Percentiles rank a stretch among this genome's conserved stretches.
phyloP scores from a whole-genome alignment of 2,888 invertebrate species.

The Nomada fabriciana region DNA sequence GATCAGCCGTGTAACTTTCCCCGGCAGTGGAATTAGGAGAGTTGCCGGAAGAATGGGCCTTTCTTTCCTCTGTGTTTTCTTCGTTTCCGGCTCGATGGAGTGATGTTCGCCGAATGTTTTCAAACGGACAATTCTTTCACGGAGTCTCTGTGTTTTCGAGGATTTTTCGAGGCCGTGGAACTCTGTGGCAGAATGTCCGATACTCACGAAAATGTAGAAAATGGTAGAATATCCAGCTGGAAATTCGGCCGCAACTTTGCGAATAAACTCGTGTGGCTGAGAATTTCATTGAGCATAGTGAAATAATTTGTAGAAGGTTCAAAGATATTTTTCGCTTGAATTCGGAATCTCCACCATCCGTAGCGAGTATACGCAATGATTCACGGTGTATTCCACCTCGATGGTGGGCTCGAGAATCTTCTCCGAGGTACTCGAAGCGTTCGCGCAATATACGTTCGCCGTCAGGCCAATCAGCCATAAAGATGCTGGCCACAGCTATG shows the following conservation, averaged over 20 bases:
- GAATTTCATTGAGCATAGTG: too few species aligned
- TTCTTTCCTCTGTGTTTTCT: constrained; percentile 49
- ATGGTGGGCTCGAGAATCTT: not conserved
- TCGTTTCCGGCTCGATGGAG: constrained; percentile 68
- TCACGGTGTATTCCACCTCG: not conserved
- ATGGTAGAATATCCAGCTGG: too few species aligned
- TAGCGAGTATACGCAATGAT: too few species aligned
- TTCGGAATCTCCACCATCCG: too few species aligned
- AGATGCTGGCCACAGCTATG: constrained; percentile 51
- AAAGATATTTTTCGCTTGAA: too few species aligned
- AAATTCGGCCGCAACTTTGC: too few species aligned
- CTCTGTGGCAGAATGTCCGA: not conserved
- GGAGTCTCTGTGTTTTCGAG: not conserved
- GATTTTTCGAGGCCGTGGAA: not conserved
- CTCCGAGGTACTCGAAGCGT: constrained; percentile 46
- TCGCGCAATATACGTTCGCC: constrained; percentile 62
- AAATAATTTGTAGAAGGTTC: too few species aligned
- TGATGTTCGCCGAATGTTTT: not conserved
- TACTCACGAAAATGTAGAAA: too few species aligned
- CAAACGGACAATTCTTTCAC: not conserved
- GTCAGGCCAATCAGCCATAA: constrained; percentile 65
- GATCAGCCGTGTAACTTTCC: constrained; percentile 65
- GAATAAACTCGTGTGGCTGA: too few species aligned
- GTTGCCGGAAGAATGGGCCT: constrained; percentile 26
- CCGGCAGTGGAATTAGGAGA: constrained; percentile 57